phyloP scores from a whole-genome alignment of 2,888 invertebrate genomes.

The Tupiocoris notatus region DNA sequence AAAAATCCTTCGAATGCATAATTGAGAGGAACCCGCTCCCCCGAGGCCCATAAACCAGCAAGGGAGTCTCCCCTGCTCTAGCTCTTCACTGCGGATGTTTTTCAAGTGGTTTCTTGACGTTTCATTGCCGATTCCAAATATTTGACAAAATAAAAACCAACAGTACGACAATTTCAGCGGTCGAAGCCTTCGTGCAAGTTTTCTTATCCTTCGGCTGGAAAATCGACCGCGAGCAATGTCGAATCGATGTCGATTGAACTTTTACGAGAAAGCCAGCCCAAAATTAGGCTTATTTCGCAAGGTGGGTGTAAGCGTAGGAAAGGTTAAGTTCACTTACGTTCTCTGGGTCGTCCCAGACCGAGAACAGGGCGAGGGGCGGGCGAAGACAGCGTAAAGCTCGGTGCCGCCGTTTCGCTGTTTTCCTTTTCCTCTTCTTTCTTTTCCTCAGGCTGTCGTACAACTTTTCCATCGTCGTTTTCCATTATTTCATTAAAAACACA shows the following conservation, averaged over 20 bases:
- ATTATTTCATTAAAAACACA: neutral
- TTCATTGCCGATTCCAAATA: neutral
- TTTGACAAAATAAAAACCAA: no score
- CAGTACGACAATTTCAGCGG: no score
- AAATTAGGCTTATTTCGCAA: neutral
- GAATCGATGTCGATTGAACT: neutral
- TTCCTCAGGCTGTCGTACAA: neutral
- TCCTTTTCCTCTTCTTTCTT: neutral
- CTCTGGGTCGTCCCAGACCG: constrained; percentile 30
- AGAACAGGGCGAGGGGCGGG: constrained; percentile 26
- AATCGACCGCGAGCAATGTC: no score
- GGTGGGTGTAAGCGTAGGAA: neutral
- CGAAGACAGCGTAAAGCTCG: neutral
- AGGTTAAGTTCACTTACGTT: constrained; percentile 16
- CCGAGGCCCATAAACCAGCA: neutral
- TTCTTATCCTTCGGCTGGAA: no score
- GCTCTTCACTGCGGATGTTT: neutral
- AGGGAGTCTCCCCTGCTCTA: no score
- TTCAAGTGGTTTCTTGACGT: neutral
- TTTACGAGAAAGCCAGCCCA: neutral
- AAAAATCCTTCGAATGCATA: neutral
- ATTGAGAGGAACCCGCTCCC: neutral
- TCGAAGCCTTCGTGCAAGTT: no score
- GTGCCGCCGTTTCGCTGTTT: neutral
- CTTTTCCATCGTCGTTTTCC: neutral